These are phyloP conservation scores for Chaunax sp. DNA, from an alignment of 2,797 vertebrate species.

Conservation along the genomic window DNA sequence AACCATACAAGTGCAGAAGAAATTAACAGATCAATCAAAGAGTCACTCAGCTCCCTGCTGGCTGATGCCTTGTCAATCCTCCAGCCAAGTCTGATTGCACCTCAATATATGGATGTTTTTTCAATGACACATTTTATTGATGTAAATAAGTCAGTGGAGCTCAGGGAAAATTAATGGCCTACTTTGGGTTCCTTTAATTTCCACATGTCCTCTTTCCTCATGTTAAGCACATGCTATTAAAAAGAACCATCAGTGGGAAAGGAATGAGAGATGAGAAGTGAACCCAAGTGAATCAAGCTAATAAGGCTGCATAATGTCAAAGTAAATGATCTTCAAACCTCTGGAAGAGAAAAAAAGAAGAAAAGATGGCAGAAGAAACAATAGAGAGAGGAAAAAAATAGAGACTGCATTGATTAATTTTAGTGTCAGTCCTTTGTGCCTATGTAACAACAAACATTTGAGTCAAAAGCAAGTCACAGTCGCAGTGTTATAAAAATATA, in stretches of 20 bases:
- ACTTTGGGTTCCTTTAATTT: conserved; percentile 65
- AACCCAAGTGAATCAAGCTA: conserved; percentile 28
- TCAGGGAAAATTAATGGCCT: conserved; percentile 58
- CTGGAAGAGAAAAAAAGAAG: neutral
- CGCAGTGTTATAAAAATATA: conserved; percentile 41
- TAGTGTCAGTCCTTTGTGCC: conserved; percentile 10
- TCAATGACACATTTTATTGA: conserved; percentile 52
- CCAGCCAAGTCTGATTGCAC: conserved; percentile 58
- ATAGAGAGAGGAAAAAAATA: neutral
- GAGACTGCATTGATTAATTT: conserved; percentile 32
- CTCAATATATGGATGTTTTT: conserved; percentile 50
- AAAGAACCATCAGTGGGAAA: conserved; percentile 23
- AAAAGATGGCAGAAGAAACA: neutral
- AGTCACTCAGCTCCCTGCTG: conserved; percentile 40
- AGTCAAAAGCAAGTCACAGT: conserved; percentile 24
- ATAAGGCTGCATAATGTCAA: conserved; percentile 23
- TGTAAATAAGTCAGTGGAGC: conserved; percentile 65
- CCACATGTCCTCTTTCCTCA: conserved; percentile 61
- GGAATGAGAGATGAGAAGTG: conserved; percentile 14
- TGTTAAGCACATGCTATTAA: conserved; percentile 40
- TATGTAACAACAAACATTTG: conserved; percentile 36
- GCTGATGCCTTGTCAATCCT: conserved; percentile 57
- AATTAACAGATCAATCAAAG: conserved; percentile 75
- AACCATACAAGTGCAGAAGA: conserved; percentile 39
- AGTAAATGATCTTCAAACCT: conserved; percentile 39